Base-by-base conservation (phyloP, 2,113 vertebrate species). In the Collichthys lucidus region DNA sequence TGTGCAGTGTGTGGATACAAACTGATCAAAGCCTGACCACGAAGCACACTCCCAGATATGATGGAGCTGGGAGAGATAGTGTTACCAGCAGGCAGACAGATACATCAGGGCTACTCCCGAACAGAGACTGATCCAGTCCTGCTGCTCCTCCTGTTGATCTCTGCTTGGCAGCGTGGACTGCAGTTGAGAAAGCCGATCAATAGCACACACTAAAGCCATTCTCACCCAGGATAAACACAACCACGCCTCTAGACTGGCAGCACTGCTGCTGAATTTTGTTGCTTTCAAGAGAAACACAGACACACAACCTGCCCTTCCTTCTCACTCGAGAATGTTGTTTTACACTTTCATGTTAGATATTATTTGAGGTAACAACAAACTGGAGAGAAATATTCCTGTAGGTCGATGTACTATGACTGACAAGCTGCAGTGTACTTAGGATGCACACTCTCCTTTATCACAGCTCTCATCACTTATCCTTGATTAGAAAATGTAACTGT, bases 171-270 rank as follows among this genome's bases (percentile, higher is more conserved):
- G 84, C 20, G 11, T 80, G 84, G 81, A 85, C 87, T 93, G 89
- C 89, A 90, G 90, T 80, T 80, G 77, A 92, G 90, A 82, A 81
- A 84, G 69, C 66, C 64, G 35, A 92, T 94, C 93, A 71, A 93
- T 93, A 92, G 64, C 69, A 50, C 85, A 82, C 84, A 91, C 89
- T 83, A 66, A 84, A 91, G 89, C 89, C 84, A 76, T 91, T 85
- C 90, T 91, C 87, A 84, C 77, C 82, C 80, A 94, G 91, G 92
- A 89, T 89, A 90, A 94, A 93, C 92, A 94, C 82, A 82, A 80
- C 87, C 86, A 74, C 75, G 57, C 91, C 86, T 88, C 76, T 56
- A 66, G 17, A 77, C 55, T 4, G 40, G 60, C 69, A 42, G 8
- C 2, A 4, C 79, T 40, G 67, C 79, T 69, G 69, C 86, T 69